Evolutionary conservation across 2,888 invertebrate genomes (phyloP).

Genomic region (Drosophila diplacantha): DNA sequence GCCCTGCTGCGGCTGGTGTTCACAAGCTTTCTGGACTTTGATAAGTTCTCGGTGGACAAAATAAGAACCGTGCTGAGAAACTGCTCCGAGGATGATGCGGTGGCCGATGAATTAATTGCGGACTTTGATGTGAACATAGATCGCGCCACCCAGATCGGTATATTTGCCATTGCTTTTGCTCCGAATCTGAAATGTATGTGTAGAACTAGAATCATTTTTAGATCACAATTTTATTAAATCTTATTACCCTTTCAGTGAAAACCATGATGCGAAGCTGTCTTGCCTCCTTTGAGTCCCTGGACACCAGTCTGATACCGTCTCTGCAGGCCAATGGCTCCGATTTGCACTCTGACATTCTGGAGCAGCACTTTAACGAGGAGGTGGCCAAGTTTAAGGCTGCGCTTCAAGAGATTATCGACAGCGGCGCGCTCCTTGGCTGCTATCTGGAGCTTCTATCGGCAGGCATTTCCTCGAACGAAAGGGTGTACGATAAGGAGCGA

Average conservation of each 20-base stretch:
- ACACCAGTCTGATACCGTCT: constrained; percentile 75
- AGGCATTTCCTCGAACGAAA: constrained; percentile 50
- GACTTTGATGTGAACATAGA: constrained; percentile 77
- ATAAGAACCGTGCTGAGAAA: constrained; percentile 60
- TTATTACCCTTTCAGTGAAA: constrained; percentile 50
- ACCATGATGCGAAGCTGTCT: constrained; percentile 74
- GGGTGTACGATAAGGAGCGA: constrained; percentile 57
- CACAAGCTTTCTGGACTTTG: constrained; percentile 71
- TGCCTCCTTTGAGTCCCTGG: constrained; percentile 76
- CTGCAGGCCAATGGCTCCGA: constrained; percentile 64
- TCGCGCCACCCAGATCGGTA: constrained; percentile 75
- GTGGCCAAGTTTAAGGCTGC: constrained; percentile 66
- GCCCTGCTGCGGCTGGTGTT: constrained; percentile 73
- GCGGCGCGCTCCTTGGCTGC: constrained; percentile 69
- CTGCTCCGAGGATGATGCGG: constrained; percentile 47
- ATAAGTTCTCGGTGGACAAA: constrained; percentile 71
- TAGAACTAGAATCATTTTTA: background rate
- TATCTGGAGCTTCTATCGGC: constrained; percentile 68
- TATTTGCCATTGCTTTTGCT: constrained; percentile 75
- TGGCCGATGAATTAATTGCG: constrained; percentile 73
- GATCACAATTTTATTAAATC: background rate
- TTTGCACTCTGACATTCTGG: constrained; percentile 71
- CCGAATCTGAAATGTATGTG: constrained; percentile 67
- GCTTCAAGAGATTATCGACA: constrained; percentile 75
- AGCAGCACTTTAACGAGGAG: constrained; percentile 76